phyloP scores from a whole-genome alignment of 2,113 vertebrate genomes.

The Monarcha castaneiventris region DNA sequence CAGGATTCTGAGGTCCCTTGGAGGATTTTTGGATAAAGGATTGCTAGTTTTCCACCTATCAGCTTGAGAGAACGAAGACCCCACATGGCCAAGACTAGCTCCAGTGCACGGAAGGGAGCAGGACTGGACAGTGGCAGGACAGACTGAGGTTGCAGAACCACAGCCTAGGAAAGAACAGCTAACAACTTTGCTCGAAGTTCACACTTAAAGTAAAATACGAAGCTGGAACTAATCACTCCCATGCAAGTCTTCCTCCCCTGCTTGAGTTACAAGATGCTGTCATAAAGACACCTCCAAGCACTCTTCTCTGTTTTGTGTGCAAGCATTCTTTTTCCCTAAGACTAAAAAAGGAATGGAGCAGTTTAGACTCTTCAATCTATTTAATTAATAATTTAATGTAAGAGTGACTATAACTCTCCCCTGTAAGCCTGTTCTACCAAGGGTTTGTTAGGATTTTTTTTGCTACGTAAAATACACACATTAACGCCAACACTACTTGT shows the following conservation, averaged over 20 bases:
- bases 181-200: background rate
- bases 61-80: background rate
- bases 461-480: background rate
- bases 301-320: background rate
- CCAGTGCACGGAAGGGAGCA: background rate
- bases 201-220: background rate
- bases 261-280: background rate
- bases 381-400: too few relatives aligned
- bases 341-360: background rate
- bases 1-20: background rate
- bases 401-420: background rate
- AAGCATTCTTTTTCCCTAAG: background rate
- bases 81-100: background rate
- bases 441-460: background rate
- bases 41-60: background rate
- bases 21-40: background rate
- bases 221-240: background rate
- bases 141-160: background rate
- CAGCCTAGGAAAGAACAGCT: background rate
- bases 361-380: background rate
- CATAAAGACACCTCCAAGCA: background rate
- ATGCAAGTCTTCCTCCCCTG: background rate
- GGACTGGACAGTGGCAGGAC: background rate
- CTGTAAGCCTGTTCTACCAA: background rate
- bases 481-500: background rate